Evolutionary conservation across 2,888 invertebrate genomes (phyloP).

Genomic region (Venustoraphidia nigricollis): DNA sequence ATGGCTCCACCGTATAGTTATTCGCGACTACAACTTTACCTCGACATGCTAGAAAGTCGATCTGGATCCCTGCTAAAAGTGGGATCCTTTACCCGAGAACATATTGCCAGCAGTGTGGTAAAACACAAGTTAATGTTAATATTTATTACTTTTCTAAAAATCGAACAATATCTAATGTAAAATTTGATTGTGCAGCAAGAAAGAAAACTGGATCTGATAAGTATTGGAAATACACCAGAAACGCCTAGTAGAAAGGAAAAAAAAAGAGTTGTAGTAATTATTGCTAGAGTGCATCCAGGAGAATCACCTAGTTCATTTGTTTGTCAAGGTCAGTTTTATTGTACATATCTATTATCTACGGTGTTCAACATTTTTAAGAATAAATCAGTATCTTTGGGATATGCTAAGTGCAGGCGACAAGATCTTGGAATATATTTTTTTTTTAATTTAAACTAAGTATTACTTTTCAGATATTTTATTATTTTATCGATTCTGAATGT

Average conservation of each 20-base stretch:
- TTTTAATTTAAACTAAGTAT: too few species aligned
- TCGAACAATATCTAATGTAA: not conserved
- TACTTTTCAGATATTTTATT: too few species aligned
- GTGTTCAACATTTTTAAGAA: too few species aligned
- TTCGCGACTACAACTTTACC: constrained; percentile 70
- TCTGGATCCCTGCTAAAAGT: constrained; percentile 27
- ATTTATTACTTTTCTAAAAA: not conserved
- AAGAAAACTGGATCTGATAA: constrained; percentile 74
- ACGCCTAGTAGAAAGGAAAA: constrained; percentile 30
- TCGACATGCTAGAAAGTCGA: constrained; percentile 54
- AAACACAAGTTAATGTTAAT: constrained; percentile 7
- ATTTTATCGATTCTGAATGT: too few species aligned
- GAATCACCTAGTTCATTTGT: constrained; percentile 90
- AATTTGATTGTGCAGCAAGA: constrained; percentile 57
- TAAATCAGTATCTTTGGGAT: too few species aligned
- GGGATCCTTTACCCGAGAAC: constrained; percentile 50
- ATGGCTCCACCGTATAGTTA: constrained; percentile 94
- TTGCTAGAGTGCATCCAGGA: constrained; percentile 84
- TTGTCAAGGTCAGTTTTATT: constrained; percentile 51
- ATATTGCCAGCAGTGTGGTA: constrained; percentile 50
- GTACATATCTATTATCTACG: too few species aligned
- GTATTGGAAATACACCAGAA: constrained; percentile 44
- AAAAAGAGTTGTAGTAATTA: constrained; percentile 67
- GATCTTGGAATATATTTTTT: too few species aligned
- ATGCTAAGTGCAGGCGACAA: too few species aligned